Conservation (phyloP, 1,140 invertebrate species). For the Triops longicaudatus region DNA sequence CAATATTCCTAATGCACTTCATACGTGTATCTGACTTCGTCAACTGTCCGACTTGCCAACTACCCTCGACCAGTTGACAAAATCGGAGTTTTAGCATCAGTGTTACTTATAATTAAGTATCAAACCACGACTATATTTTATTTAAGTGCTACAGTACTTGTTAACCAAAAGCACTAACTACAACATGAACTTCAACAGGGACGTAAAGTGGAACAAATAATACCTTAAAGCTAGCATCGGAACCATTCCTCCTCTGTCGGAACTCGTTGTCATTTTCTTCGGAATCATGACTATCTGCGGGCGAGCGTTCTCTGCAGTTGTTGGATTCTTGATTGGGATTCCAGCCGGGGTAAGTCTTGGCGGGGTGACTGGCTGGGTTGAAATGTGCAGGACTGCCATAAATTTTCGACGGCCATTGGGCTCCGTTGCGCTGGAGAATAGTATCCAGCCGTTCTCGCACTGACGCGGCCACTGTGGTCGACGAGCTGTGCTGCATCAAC, state of each 20-base stretch:
- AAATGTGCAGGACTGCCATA: conserved; percentile 11
- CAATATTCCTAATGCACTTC: too few relatives aligned
- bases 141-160: too few relatives aligned
- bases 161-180: too few relatives aligned
- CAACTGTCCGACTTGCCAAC: too few relatives aligned
- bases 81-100: too few relatives aligned
- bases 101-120: too few relatives aligned
- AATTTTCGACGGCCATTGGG: neutral
- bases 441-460: conserved; percentile 29
- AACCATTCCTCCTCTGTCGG: conserved; percentile 61
- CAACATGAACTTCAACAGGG: too few relatives aligned
- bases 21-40: too few relatives aligned
- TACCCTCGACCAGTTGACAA: too few relatives aligned
- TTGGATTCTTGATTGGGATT: neutral
- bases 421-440: conserved; percentile 30
- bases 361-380: neutral
- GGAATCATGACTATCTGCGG: conserved; percentile 12
- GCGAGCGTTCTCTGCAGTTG: conserved; percentile 9
- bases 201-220: conserved; percentile 16
- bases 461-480: conserved; percentile 27
- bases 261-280: conserved; percentile 34
- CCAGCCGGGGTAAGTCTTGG: neutral
- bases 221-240: conserved; percentile 79
- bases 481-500: conserved; percentile 27
- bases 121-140: too few relatives aligned